Evolutionary conservation across 1,140 invertebrate genomes (phyloP), one percentile per base, ranked within the genome.

Genomic region (Brachionus paranguensis): DNA sequence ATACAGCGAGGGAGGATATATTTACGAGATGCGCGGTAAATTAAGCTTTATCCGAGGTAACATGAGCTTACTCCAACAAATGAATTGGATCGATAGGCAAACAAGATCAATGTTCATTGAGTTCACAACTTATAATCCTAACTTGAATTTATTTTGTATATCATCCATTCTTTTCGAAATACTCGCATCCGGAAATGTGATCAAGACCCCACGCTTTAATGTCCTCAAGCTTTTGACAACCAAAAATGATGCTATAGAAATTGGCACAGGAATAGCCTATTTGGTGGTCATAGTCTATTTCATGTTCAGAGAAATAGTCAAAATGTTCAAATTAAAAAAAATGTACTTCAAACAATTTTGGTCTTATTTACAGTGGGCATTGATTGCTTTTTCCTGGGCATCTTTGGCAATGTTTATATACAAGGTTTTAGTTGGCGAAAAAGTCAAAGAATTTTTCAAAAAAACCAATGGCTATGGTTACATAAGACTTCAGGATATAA

Each of bases 81-180:
- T 92, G 84, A 85, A 88, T 33, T 92, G 92, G 92, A 90, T 92
- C n/a, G 91, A 92, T 85, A 85, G 87, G 72, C 87, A 89, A 64
- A 92, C 92, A 1, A 85, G 92, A 84, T 91, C 91, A 6, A 87
- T 92, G 11, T 90, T 92, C 84, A 87, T 91, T 5, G 91, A 92
- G 85, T 91, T 92, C 85, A 91, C 91, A 6, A 88, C 90, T 11
- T 92, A 91, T 86, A 92, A 92, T 86, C 89, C 91, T 1, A 89
- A 91, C 37, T 87, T 89, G 29, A 90, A 92, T 85, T 85, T 92
- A 14, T 92, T 92, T 85, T 88, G 88, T 12, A 88, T 91, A 0
- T 87, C 88, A 7, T 90, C 89, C 10, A 87, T 91, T 24, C 85
- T 91, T 10, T 88, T 88, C 4, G 91, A 92, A 86, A 90, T 91